Conservation (phyloP, 2,113 vertebrate species). For the Tetrax tetrax region DNA sequence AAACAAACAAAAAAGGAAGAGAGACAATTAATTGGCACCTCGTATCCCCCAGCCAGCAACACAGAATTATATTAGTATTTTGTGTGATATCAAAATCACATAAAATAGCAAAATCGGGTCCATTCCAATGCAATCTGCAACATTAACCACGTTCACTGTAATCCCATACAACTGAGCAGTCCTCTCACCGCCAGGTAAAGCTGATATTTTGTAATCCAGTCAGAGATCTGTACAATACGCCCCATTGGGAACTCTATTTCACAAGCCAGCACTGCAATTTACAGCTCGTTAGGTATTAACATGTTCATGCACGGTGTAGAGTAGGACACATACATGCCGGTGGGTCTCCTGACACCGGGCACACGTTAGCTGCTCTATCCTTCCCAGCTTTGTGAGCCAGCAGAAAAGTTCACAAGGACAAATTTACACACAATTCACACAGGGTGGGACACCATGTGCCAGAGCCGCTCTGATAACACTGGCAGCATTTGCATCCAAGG, state of each 20-base stretch:
- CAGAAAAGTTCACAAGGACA: neutral
- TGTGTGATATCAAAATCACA: too few species aligned
- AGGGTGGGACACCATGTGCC: neutral
- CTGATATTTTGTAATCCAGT: neutral
- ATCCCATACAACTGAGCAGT: neutral
- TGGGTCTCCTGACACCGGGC: neutral
- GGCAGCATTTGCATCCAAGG: neutral
- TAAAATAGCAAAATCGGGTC: neutral
- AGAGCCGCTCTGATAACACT: neutral
- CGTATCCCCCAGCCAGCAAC: neutral
- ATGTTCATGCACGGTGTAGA: neutral
- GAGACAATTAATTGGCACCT: constrained; percentile 1
- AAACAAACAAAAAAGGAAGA: neutral
- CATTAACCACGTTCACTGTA: neutral
- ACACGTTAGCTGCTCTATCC: neutral
- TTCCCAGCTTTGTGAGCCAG: neutral
- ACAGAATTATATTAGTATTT: neutral
- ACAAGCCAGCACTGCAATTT: neutral
- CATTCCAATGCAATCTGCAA: constrained; percentile 5
- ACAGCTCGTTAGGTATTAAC: constrained; percentile 2
- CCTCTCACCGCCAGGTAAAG: neutral
- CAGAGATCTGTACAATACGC: neutral
- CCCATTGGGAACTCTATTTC: neutral
- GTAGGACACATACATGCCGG: neutral
- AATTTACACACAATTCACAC: neutral